Evolutionary conservation across 2,797 vertebrate genomes (phyloP).

Genomic region (Rachycentron canadum): DNA sequence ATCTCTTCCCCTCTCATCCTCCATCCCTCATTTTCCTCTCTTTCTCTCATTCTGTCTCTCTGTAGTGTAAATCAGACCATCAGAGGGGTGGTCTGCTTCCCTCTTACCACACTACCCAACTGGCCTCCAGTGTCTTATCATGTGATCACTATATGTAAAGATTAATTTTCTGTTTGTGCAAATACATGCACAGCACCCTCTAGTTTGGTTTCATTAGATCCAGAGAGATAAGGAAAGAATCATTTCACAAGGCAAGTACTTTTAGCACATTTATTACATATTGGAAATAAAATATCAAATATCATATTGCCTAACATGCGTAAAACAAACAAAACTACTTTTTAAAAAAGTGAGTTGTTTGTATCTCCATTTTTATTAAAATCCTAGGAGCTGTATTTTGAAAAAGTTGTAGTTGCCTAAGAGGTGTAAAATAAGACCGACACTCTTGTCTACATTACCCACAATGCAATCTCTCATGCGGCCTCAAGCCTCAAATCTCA

Average conservation of each 20-base stretch:
- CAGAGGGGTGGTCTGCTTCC: constrained; percentile 33
- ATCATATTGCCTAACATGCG: background rate
- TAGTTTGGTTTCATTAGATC: constrained; percentile 44
- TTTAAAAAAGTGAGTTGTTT: background rate
- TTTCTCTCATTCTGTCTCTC: constrained; percentile 65
- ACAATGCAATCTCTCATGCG: no score
- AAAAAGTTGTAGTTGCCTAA: background rate
- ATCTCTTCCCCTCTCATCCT: constrained; percentile 65
- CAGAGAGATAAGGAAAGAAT: constrained; percentile 73
- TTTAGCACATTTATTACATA: background rate
- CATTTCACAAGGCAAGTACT: constrained; percentile 72
- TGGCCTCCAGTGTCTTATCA: constrained; percentile 82
- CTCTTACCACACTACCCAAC: constrained; percentile 59
- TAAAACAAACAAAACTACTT: background rate
- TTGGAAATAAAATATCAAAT: constrained; percentile 2
- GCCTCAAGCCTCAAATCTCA: background rate
- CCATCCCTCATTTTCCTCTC: constrained; percentile 57
- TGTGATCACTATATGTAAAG: constrained; percentile 79
- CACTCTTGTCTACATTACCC: no score
- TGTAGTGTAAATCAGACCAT: constrained; percentile 69
- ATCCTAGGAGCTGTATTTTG: background rate
- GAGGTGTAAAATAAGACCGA: background rate
- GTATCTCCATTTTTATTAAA: background rate
- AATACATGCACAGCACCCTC: constrained; percentile 19
- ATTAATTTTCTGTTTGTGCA: constrained; percentile 18